Base-by-base conservation (phyloP, 2,888 invertebrate species). In the Calliphora vomitoria region DNA sequence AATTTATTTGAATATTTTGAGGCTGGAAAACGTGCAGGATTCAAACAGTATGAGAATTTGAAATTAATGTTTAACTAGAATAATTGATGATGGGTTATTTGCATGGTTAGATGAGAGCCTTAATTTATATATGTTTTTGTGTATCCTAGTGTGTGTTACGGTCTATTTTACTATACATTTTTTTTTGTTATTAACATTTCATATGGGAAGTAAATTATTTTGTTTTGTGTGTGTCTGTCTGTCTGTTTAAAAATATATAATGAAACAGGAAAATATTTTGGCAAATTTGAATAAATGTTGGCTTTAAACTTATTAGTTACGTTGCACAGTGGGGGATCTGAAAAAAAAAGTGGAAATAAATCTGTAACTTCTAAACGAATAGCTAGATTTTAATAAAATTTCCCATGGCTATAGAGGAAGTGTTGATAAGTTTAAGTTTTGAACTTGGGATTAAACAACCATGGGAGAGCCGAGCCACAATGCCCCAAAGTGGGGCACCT, bases 181-280 rank as follows among this genome's bases (percentile, higher is more conserved):
- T 15, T 47, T 8, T 69, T n/a, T 71, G 53, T 18, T 11, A 53
- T 71, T 35, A 35, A 4, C n/a, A 35, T 50, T 71, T 71, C 13
- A 38, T 38, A 38, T 8, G 55, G n/a, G 20, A 50, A 47, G 18
- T 66, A 41, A 78, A 55, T 53, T 66, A 78, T 78, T 53, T 78
- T 31, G n/a, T 66, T 66, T 53, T 41, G 31, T 64, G 11, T n/a
- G 25, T 18, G 31, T 6, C 6, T 31, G 35, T 18, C 1, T 20
- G 58, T 75, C 20, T n/a, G 72, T n/a, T n/a, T 31, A 74, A 13
- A 4, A 31, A 75, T n/a, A 18, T 35, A 35, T 44, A 35, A 47
- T 47, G 15, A 8, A 47, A 35, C 18, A 62, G 18, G 44, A 68
- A 58, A 25, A 55, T 58, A 68, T 68, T 76, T 79, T 53, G 41